Conservation (phyloP, 2,797 vertebrate genomes). For the Fistularia tabacaria region DNA sequence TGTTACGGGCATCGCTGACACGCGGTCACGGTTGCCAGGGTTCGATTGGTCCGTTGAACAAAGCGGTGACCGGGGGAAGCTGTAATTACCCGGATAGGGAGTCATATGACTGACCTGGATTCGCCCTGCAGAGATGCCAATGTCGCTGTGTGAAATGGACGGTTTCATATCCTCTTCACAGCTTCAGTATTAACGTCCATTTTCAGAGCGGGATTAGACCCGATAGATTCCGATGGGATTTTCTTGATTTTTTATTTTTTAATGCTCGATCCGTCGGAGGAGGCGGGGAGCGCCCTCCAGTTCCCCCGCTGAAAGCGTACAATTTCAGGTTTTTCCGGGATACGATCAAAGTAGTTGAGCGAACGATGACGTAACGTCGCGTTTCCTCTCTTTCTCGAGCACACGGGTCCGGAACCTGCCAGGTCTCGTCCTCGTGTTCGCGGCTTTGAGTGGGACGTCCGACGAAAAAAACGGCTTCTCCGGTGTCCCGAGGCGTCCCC, state of each 20-base stretch:
- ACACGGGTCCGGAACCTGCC: too few species aligned
- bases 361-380: too few species aligned
- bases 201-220: constrained; percentile 15
- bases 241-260: too few species aligned
- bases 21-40: background rate
- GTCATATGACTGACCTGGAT: constrained; percentile 32
- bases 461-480: too few species aligned
- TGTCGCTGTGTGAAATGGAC: constrained; percentile 2
- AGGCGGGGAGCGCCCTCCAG: too few species aligned
- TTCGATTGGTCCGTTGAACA: constrained; percentile 13
- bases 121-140: background rate
- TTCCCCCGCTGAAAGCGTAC: too few species aligned
- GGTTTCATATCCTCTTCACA: constrained; percentile 17
- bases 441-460: too few species aligned
- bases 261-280: background rate
- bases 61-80: constrained; percentile 13
- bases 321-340: too few species aligned
- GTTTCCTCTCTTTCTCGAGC: too few species aligned
- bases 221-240: constrained; percentile 9
- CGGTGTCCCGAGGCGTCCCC: too few species aligned
- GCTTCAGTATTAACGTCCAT: constrained; percentile 1
- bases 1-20: background rate
- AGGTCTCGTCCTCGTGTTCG: too few species aligned
- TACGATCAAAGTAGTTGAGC: too few species aligned
- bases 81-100: constrained; percentile 3